phyloP scores from a whole-genome alignment of 2,888 invertebrate species.

The Amorpha juglandis region DNA sequence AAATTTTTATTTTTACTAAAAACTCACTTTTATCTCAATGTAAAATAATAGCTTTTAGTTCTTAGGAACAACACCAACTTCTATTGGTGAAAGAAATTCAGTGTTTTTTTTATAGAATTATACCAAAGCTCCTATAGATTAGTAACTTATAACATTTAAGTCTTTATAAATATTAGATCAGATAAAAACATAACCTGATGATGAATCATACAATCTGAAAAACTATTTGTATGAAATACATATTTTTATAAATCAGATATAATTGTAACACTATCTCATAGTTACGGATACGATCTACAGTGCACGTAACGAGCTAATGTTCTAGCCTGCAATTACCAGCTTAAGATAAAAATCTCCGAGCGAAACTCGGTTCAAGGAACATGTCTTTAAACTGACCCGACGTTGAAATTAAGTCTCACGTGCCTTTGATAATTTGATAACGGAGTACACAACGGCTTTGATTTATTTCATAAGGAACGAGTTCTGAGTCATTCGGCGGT shows the following conservation, averaged over 20 bases:
- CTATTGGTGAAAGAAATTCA: too few relatives aligned
- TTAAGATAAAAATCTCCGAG: constrained; percentile 67
- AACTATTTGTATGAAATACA: constrained; percentile 25
- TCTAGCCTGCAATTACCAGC: constrained; percentile 75
- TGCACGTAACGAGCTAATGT: constrained; percentile 64
- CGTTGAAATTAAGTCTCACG: constrained; percentile 79
- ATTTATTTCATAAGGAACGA: constrained; percentile 72
- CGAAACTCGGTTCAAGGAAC: constrained; percentile 72
- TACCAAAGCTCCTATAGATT: too few relatives aligned
- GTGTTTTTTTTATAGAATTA: too few relatives aligned
- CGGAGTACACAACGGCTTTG: constrained; percentile 65
- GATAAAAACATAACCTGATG: background rate
- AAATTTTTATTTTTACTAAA: too few relatives aligned
- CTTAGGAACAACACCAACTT: too few relatives aligned
- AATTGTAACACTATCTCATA: constrained; percentile 51
- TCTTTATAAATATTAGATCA: too few relatives aligned
- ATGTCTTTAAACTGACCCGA: constrained; percentile 77
- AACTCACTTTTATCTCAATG: too few relatives aligned
- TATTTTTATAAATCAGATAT: constrained; percentile 38
- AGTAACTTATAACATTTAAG: too few relatives aligned
- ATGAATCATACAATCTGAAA: constrained; percentile 6
- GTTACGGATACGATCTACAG: constrained; percentile 47
- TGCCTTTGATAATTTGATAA: constrained; percentile 83
- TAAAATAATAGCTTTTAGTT: too few relatives aligned
- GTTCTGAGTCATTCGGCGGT: constrained; percentile 60